Evolutionary conservation across 30 jellyfish, hydroid and myxozoan genomes (phyloP).

Genomic region (Hydra vulgaris): DNA sequence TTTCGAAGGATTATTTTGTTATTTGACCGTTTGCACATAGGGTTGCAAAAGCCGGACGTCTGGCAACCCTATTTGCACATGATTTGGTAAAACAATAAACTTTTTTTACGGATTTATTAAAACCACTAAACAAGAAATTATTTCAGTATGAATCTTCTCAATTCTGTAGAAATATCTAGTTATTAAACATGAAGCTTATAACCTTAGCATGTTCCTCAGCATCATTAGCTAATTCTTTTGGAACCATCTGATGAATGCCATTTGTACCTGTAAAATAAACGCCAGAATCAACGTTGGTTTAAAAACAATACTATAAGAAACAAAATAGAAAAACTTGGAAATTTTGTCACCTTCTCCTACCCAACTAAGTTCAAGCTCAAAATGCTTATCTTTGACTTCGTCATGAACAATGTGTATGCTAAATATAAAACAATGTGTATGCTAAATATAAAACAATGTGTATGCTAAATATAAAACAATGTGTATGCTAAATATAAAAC

Average conservation of each 20-base stretch:
- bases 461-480: no score
- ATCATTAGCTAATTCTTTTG: slow-evolving; percentile 54
- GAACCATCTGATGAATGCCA: slow-evolving; percentile 78
- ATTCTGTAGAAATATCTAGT: no score
- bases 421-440: no score
- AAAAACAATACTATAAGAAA: background rate
- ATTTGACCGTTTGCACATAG: no score
- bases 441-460: no score
- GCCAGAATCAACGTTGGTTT: background rate
- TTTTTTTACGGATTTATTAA: background rate
- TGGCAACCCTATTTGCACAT: no score
- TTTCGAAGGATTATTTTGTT: no score
- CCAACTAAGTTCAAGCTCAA: slow-evolving; percentile 97
- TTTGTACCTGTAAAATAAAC: slow-evolving; percentile 35
- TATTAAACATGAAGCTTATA: background rate
- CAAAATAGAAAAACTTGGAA: background rate
- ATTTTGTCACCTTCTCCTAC: slow-evolving; percentile 76
- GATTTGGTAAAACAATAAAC: no score
- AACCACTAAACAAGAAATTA: background rate
- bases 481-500: no score
- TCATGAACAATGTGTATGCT: slow-evolving; percentile 88
- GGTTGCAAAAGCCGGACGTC: no score
- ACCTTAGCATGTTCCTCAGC: slow-evolving; percentile 98
- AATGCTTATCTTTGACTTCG: slow-evolving; percentile 93
- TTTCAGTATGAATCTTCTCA: background rate